Base-by-base conservation (phyloP, 2,797 vertebrate species). In the Siniperca scherzeri region DNA sequence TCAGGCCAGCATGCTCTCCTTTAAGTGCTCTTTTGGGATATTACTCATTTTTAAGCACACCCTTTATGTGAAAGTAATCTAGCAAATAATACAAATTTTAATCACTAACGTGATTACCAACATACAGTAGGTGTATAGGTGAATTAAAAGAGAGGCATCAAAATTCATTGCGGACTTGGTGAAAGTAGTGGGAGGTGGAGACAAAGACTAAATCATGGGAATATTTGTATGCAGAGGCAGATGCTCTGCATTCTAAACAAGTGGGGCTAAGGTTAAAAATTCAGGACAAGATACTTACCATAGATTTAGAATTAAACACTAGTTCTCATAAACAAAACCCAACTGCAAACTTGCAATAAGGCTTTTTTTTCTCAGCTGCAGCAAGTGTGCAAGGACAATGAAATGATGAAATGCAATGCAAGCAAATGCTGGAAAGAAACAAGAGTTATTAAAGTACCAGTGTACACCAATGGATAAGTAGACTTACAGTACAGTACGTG, bases 211-310 rank as follows among this genome's bases (percentile, higher is more conserved):
- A 88, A 86, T 87, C 77, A 85, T 82, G 78, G 69, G 52, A 81
- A 22, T 53, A 72, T 89, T 83, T 80, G 62, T 73, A 80, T 87
- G 84, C 86, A 82, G 79, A 87, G 68, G 75, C 70, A 88, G 84
- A 89, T 88, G 82, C 64, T 84, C 78, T 80, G 86, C 80, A 89
- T 90, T 86, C 89, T 87, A 84, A 90, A 91, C 53, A 82, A 74
- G 75, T 17, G n/a, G 57, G 9, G 68, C 64, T 87, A 64, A 90
- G 86, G 87, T 90, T 90, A 80, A 90, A 83, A 60, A 83, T 84
- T 88, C 57, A 78, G 70, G 56, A 83, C 64, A 25, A 74, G 82
- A 81, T 48, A 30, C 55, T 80, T 70, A 57, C 52, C 48, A 21
- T 46, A 48, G 19, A 87, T 78, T 88, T 74, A 57, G 57, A 74